Evolutionary conservation across 1,140 invertebrate species (phyloP).

Genomic region (Teleopsis dalmanni): DNA sequence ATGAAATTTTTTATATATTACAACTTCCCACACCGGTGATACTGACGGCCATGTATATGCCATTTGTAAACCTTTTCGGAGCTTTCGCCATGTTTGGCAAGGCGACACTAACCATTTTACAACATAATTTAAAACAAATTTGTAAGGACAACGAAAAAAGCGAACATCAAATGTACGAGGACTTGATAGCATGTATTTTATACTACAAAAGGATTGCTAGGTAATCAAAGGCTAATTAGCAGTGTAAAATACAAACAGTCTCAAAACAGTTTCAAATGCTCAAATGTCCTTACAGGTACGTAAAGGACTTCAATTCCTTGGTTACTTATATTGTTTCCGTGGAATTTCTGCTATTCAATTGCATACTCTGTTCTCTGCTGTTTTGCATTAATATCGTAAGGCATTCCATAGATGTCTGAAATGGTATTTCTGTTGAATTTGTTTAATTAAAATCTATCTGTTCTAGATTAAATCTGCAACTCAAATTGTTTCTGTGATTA

Average conservation of each 20-base stretch:
- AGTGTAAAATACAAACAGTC: not conserved
- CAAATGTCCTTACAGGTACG: conserved; percentile 23
- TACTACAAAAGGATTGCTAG: conserved; percentile 16
- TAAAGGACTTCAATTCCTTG: conserved; percentile 23
- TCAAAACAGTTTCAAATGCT: no score
- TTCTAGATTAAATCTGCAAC: conserved; percentile 10
- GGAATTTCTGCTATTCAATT: conserved; percentile 35
- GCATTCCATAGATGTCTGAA: not conserved
- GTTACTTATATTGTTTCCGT: conserved; percentile 25
- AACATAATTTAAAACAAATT: conserved; percentile 13
- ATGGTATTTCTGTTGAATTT: not conserved
- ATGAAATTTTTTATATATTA: conserved; percentile 29
- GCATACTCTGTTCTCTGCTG: conserved; percentile 28
- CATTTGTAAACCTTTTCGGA: conserved; percentile 36
- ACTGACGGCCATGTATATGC: conserved; percentile 35
- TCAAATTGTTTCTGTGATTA: conserved; percentile 11
- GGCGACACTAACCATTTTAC: conserved; percentile 27
- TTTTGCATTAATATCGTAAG: conserved; percentile 38
- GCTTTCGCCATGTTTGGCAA: conserved; percentile 35
- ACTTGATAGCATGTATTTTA: conserved; percentile 21
- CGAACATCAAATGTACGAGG: conserved; percentile 7
- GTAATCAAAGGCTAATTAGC: not conserved
- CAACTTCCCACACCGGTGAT: conserved; percentile 26
- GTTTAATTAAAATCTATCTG: not conserved
- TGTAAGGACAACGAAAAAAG: conserved; percentile 3